Evolutionary conservation across 2,888 invertebrate species (phyloP).

Genomic region (Eupithecia insigniata): DNA sequence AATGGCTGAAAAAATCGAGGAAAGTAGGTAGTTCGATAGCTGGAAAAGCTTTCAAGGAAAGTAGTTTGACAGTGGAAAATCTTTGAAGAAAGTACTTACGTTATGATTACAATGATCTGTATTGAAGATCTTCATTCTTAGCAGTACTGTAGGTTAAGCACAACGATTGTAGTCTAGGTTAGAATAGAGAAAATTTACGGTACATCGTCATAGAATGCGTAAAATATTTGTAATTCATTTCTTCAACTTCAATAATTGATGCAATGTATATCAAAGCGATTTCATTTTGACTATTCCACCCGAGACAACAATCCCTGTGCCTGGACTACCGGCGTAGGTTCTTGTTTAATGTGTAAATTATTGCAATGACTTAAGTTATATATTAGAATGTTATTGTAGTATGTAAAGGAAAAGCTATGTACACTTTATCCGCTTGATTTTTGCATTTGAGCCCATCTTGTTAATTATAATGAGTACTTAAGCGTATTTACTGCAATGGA

Average conservation of each 20-base stretch:
- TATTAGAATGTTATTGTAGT: background rate
- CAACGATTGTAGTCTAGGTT: background rate
- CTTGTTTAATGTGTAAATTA: background rate
- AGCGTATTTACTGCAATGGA: background rate
- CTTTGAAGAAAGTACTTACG: background rate
- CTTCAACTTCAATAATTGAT: background rate
- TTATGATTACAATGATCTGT: background rate
- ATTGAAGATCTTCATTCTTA: background rate
- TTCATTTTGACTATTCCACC: background rate
- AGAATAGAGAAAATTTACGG: background rate
- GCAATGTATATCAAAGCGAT: background rate
- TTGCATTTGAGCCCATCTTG: background rate
- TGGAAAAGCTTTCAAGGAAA: background rate
- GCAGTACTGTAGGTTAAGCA: background rate
- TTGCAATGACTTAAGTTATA: background rate
- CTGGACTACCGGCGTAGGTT: background rate
- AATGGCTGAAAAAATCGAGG: background rate
- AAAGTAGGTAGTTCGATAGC: background rate
- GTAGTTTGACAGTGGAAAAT: background rate
- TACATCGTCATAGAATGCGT: background rate
- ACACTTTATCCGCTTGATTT: background rate
- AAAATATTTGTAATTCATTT: background rate
- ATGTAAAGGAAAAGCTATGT: background rate
- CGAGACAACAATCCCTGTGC: background rate
- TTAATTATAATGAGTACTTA: background rate